phyloP scores from a whole-genome alignment of 1,140 invertebrate genomes.

The Vanessa atalanta region DNA sequence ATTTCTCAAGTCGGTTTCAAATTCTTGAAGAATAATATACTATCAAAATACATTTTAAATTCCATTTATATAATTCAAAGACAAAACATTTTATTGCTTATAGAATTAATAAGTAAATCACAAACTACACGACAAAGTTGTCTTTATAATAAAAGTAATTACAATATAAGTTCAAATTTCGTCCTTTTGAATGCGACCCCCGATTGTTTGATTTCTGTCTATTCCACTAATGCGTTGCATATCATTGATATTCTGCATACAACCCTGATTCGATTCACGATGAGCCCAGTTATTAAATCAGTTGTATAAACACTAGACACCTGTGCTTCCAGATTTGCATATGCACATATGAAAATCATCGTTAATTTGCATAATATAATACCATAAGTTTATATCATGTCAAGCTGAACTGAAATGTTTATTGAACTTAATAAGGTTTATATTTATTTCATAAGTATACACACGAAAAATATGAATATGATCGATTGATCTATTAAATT shows the following conservation, averaged over 20 bases:
- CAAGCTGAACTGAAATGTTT: slow-evolving; percentile 14
- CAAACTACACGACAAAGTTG: not conserved
- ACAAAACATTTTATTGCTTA: too few species aligned
- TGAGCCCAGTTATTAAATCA: slow-evolving; percentile 73
- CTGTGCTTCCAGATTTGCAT: slow-evolving; percentile 57
- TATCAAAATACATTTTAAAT: too few species aligned
- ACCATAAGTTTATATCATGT: slow-evolving; percentile 34
- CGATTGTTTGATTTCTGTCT: slow-evolving; percentile 58
- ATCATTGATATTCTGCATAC: slow-evolving; percentile 70
- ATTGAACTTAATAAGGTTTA: slow-evolving; percentile 9
- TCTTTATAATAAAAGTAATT: not conserved
- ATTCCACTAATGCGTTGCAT: slow-evolving; percentile 67
- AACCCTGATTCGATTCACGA: slow-evolving; percentile 62
- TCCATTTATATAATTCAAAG: too few species aligned
- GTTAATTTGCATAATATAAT: slow-evolving; percentile 39
- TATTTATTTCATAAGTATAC: not conserved
- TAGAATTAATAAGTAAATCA: too few species aligned
- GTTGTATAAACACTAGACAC: slow-evolving; percentile 64
- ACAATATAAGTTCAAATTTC: slow-evolving; percentile 30
- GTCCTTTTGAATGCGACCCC: slow-evolving; percentile 43
- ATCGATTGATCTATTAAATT: not conserved
- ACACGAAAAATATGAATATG: not conserved
- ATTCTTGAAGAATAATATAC: too few species aligned
- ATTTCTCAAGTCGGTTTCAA: too few species aligned
- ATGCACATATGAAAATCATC: slow-evolving; percentile 35